A percentile compares a stretch with the other conserved stretches of the same genome.
Evolutionary conservation across 2,888 invertebrate genomes (phyloP).

Genomic region (Pseudococcus viburni): DNA sequence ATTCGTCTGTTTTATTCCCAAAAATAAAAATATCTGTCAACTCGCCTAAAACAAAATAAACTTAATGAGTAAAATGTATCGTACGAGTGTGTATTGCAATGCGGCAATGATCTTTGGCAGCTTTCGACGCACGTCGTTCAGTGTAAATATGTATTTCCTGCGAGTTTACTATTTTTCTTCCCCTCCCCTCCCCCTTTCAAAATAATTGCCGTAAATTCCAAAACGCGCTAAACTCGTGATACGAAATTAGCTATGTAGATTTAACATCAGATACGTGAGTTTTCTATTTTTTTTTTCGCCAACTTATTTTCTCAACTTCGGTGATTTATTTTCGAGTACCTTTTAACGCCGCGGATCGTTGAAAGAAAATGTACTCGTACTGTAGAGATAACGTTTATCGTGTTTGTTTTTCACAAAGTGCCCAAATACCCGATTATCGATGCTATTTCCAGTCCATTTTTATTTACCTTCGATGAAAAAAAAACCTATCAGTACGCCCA

Average conservation of each 20-base stretch:
- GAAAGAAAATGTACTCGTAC: background rate
- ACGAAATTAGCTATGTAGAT: slow-evolving; percentile 6
- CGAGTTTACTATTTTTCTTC: no score
- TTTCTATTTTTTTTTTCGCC: background rate
- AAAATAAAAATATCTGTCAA: slow-evolving; percentile 46
- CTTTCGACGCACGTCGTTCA: background rate
- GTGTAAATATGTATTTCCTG: background rate
- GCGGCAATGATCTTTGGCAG: slow-evolving; percentile 40
- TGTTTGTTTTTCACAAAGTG: slow-evolving; percentile 35
- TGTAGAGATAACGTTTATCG: background rate
- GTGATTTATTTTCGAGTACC: slow-evolving; percentile 37
- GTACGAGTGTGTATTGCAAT: slow-evolving; percentile 19
- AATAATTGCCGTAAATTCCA: slow-evolving; percentile 26
- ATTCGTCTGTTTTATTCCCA: slow-evolving; percentile 16
- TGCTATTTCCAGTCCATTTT: slow-evolving; percentile 13
- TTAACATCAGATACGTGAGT: background rate
- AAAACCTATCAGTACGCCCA: background rate
- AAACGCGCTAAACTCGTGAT: background rate
- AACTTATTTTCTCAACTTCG: background rate
- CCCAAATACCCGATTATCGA: slow-evolving; percentile 24
- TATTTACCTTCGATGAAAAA: background rate
- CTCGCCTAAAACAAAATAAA: background rate
- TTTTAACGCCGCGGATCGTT: background rate
- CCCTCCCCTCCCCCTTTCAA: background rate
- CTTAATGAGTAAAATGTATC: slow-evolving; percentile 33